Evolutionary conservation across 35 echinoderm and acorn worm species (phyloP).

Genomic region (Chiridota heheva): DNA sequence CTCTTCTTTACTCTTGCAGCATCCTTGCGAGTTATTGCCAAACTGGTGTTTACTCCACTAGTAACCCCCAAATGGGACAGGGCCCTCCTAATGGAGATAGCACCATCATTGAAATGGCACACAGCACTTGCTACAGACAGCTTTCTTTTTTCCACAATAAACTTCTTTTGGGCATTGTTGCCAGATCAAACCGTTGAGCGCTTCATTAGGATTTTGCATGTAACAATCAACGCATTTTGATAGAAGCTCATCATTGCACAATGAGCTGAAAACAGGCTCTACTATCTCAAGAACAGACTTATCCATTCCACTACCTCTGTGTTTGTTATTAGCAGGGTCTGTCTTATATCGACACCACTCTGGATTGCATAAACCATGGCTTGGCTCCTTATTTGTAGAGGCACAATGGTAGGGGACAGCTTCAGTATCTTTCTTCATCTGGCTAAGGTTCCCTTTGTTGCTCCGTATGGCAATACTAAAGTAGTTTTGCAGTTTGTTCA

Average conservation of each 20-base stretch:
- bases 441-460: background rate
- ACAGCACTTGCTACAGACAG: background rate
- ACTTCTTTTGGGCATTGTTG: background rate
- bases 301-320: slow-evolving; percentile 1
- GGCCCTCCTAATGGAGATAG: background rate
- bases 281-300: background rate
- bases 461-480: too few species aligned
- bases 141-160: background rate
- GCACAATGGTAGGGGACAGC: slow-evolving; percentile 18
- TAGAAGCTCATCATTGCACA: background rate
- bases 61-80: background rate
- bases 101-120: slow-evolving; percentile 8
- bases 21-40: background rate
- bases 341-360: background rate
- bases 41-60: background rate
- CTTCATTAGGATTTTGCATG: slow-evolving; percentile 35
- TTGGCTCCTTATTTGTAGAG: slow-evolving; percentile 1
- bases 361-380: background rate
- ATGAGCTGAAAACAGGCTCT: slow-evolving; percentile 1
- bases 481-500: too few species aligned
- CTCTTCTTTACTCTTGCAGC: background rate
- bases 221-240: slow-evolving; percentile 1
- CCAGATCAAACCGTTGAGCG: slow-evolving; percentile 21
- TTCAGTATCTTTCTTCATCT: background rate
- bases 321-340: background rate